Conservation (phyloP, 2,797 vertebrate species). For the Myripristis murdjan region DNA sequence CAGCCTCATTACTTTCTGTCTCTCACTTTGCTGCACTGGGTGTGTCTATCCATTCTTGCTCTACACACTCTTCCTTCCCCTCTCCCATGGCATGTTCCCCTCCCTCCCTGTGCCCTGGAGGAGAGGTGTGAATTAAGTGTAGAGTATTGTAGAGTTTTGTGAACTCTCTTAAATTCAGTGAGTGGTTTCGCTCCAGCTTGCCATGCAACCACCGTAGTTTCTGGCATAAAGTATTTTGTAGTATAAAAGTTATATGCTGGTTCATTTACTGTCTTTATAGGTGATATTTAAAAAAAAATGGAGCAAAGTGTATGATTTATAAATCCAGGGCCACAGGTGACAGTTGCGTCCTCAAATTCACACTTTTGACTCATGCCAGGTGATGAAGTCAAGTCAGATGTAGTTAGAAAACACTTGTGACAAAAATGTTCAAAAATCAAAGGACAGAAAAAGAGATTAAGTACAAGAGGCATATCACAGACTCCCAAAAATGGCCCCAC, state of each 20-base stretch:
- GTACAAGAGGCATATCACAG: not conserved
- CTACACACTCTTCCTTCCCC: slow-evolving; percentile 63
- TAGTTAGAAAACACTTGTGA: not conserved
- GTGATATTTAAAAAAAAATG: not conserved
- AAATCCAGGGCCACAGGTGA: not conserved
- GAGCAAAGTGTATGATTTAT: not conserved
- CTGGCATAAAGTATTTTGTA: not conserved
- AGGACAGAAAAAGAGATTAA: not conserved
- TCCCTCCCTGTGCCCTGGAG: slow-evolving; percentile 40
- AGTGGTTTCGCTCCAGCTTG: slow-evolving; percentile 4
- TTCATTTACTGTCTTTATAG: not conserved
- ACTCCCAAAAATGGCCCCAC: slow-evolving; percentile 3
- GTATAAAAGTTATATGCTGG: not conserved
- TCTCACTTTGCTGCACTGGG: slow-evolving; percentile 79
- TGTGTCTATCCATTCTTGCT: slow-evolving; percentile 75
- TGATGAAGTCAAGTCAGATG: slow-evolving; percentile 19
- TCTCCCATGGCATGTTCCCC: slow-evolving; percentile 44
- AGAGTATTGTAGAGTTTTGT: not conserved
- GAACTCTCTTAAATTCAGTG: not conserved
- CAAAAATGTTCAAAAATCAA: not conserved
- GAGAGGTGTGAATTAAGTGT: slow-evolving; percentile 41
- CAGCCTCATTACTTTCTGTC: slow-evolving; percentile 51
- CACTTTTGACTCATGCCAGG: slow-evolving; percentile 9
- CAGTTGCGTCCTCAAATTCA: not conserved
- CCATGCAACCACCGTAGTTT: not conserved